Base-by-base conservation (phyloP, 2,797 vertebrate genomes). In the Sarcoramphus papa region DNA sequence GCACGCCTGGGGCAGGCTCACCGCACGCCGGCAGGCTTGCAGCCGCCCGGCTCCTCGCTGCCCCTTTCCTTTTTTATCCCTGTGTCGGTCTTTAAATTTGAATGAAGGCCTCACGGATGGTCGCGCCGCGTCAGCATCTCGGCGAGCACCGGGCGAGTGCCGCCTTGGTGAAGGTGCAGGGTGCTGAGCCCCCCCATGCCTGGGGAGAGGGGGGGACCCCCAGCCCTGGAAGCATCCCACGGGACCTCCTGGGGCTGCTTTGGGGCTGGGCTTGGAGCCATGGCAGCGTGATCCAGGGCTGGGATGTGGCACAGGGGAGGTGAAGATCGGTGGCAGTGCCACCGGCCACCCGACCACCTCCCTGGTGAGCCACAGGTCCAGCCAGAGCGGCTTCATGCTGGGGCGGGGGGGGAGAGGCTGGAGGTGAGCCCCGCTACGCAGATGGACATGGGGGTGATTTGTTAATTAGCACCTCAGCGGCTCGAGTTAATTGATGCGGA, bases 91-190 rank as follows among this genome's bases (percentile, higher is more conserved):
- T 64, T 97, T 94, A 95, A 94, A 96, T 85, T 94, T 95, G 94
- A 93, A 96, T 94, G 94, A 96, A 72, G 79, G 78, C 40, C 93
- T 93, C 94, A 91, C 10, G 67, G 93, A 90, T 88, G 85, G 94
- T 53, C 41, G 24, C 18, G 6, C 92, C 17, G 35, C 2, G 12
- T 94, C 90, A 73, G 69, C 0, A 1, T 88, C 93, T 85, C 0
- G 40, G 56, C 1, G 4, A 84, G 76, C 4, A 2, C 50, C 0
- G 7, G 35, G 82, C 7, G 12, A 73, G 33, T 2, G 9, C 33
- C 2, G 20, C 54, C n/a, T 28, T 2, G 0, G 48, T 13, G 53
- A 84, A 54, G 59, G 50, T 2, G 2, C 1, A 0, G 87, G 57
- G 67, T 37, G 82, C 54, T 31, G 56, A 62, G 15, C 20, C 47